These are phyloP conservation scores for Gallinago nigripennis DNA, from an alignment of 2,797 vertebrate species.

Conservation along the genomic window DNA sequence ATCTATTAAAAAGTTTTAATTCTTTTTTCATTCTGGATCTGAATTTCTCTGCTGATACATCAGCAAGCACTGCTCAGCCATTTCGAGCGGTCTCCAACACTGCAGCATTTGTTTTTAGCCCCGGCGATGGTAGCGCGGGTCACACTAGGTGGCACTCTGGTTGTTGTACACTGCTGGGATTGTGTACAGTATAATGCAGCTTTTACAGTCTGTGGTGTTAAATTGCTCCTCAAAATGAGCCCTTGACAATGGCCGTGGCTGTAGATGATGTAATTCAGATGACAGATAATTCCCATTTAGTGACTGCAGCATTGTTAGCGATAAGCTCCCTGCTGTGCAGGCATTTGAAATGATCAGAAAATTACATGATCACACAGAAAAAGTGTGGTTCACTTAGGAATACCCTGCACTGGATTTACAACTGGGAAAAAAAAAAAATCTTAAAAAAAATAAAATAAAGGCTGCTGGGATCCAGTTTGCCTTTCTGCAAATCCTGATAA, in stretches of 20 bases:
- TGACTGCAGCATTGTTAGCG: not conserved
- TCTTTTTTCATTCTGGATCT: not conserved
- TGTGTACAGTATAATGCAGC: conserved; percentile 3
- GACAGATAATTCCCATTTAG: conserved; percentile 51
- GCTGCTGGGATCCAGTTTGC: not conserved
- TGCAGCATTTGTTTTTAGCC: not conserved
- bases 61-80: not conserved
- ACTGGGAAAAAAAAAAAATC: not conserved
- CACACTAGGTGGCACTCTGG: conserved; percentile 74
- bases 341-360: conserved; percentile 8
- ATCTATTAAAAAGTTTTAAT: not conserved
- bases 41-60: not conserved
- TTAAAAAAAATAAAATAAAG: not conserved
- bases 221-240: conserved; percentile 5
- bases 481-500: not conserved
- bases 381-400: not conserved
- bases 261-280: conserved; percentile 48
- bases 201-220: conserved; percentile 18
- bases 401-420: not conserved
- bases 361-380: not conserved
- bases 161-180: not conserved
- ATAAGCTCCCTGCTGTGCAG: not conserved
- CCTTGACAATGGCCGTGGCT: conserved; percentile 25
- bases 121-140: accelerated
- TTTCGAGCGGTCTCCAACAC: not conserved